Percentiles rank a stretch among this genome's conserved stretches.
Conservation (phyloP, 2,888 invertebrate genomes). For the Ferdinandea cuprea region DNA sequence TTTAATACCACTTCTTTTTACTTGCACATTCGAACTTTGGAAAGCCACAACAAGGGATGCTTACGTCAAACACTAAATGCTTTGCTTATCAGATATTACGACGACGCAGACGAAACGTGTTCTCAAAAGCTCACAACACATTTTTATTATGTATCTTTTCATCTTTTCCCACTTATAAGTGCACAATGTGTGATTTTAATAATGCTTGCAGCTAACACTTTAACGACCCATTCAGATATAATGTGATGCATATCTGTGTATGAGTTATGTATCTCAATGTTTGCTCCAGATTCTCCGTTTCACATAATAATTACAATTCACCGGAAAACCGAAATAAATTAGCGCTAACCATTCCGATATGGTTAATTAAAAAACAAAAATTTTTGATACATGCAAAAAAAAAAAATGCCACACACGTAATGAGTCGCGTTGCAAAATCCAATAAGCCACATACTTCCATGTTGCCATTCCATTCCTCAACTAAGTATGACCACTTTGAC, state of each 20-base stretch:
- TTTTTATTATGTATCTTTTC: no score
- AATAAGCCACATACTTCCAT: slow-evolving; percentile 64
- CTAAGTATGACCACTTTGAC: slow-evolving; percentile 38
- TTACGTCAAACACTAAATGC: no score
- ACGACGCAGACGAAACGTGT: no score
- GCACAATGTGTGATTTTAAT: background rate
- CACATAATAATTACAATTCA: background rate
- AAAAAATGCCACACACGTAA: slow-evolving; percentile 5
- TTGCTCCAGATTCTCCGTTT: slow-evolving; percentile 1
- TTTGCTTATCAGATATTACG: no score
- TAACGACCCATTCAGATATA: background rate
- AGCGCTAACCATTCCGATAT: slow-evolving; percentile 35
- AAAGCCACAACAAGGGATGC: no score
- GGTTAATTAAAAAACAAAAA: slow-evolving; percentile 53
- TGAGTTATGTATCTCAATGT: background rate
- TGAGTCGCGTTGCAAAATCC: slow-evolving; percentile 58
- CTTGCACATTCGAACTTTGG: no score
- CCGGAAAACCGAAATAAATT: slow-evolving; percentile 15
- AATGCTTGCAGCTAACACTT: background rate
- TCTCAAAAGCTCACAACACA: no score
- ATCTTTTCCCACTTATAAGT: background rate
- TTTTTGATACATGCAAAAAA: background rate
- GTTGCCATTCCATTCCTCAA: slow-evolving; percentile 41
- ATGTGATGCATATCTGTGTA: no score
- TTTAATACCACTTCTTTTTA: no score